Evolutionary conservation across 2,113 vertebrate species (phyloP), one percentile per base, ranked within the genome.

Genomic region (Myrmecophaga tridactyla): DNA sequence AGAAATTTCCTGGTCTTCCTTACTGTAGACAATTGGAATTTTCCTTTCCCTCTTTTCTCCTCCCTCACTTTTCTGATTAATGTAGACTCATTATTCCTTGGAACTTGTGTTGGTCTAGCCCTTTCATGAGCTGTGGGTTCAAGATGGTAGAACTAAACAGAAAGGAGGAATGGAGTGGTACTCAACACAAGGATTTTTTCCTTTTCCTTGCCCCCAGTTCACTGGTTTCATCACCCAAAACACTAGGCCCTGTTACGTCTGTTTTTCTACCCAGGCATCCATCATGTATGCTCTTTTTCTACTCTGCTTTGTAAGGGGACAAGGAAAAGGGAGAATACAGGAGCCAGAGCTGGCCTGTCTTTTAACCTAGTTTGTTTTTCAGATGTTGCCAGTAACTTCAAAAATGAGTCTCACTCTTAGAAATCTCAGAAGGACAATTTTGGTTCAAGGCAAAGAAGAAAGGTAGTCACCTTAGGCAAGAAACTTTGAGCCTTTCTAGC

Each of bases 371-470:
- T 73, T 73, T 86, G 31, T 67, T 81, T 75, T 18, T 89, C n/a
- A 81, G 11, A 39, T 67, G 18, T 90, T 82, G n/a, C 67, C 94
- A 27, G 5, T 92, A 58, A 94, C 70, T 88, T 92, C 20, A 27
- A 25, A 92, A 87, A 86, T 60, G 62, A 77, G 34, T 63, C 82
- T n/a, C 69, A 84, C 36, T 77, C 62, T 77, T 87, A 69, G 43
- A 77, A 93, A 82, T 51, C 43, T 90, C 60, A 63, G 25, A 92
- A 76, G 82, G 62, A 62, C 21, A 62, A 63, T 89, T 90, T 76
- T 82, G 73, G 36, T 81, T 94, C 58, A 93, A 86, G 56, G 27
- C 27, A 87, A 77, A 92, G 29, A 62, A 77, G 76, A 72, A 92
- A 29, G 21, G 41, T 88, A 76, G 34, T 88, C 27, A 67, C 39